These are phyloP conservation scores for Drosophila arizonae DNA, from an alignment of 1,140 invertebrate species.

Conservation along the genomic window DNA sequence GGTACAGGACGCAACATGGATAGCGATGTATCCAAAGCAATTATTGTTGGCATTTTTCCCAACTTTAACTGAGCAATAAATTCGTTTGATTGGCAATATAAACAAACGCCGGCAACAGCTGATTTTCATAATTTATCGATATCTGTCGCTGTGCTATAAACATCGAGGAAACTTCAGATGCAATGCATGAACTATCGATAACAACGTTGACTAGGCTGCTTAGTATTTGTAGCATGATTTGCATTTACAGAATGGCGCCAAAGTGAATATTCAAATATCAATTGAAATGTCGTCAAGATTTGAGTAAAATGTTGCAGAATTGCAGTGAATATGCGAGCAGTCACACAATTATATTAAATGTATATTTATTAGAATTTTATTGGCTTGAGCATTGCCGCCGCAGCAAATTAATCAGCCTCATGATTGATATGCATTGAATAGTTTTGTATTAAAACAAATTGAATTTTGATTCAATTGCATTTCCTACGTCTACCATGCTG, in stretches of 20 bases:
- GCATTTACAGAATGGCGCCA: conserved; percentile 10
- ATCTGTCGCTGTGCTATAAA: not conserved
- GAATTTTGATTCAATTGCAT: conserved; percentile 66
- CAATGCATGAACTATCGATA: not conserved
- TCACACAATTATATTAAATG: conserved; percentile 9
- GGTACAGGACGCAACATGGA: conserved; percentile 89
- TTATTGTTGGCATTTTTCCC: conserved; percentile 89
- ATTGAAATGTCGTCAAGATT: not conserved
- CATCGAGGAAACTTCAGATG: not conserved
- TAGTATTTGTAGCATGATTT: not conserved
- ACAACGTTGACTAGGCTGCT: not conserved
- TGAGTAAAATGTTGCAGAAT: not conserved
- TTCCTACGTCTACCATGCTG: not conserved
- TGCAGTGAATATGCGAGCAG: not conserved
- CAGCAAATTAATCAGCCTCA: conserved; percentile 29
- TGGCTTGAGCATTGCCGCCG: conserved; percentile 56
- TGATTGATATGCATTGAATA: conserved; percentile 60
- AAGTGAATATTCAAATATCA: conserved; percentile 16
- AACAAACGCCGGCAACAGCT: conserved; percentile 54
- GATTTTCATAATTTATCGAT: conserved; percentile 1
- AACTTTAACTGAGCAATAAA: not conserved
- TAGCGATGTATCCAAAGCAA: conserved; percentile 89
- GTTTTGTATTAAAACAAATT: conserved; percentile 77
- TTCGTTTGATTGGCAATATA: conserved; percentile 14
- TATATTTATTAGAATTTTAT: conserved; percentile 49